Evolutionary conservation across 2,888 invertebrate species (phyloP).

Genomic region (Lochmaea capreae): DNA sequence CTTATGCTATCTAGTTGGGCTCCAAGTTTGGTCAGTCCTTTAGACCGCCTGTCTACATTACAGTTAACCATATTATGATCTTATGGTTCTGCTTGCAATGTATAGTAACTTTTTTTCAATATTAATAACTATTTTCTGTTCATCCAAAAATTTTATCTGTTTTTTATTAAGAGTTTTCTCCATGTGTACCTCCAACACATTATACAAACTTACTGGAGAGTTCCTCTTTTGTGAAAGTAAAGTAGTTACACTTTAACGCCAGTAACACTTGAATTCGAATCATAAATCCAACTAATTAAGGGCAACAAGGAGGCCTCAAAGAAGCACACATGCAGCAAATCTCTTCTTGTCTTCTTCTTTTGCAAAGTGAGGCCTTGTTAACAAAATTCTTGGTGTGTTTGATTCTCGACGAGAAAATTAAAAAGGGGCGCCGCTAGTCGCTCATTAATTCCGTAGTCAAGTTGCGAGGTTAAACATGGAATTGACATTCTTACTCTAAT

Average conservation of each 20-base stretch:
- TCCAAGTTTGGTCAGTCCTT: no score
- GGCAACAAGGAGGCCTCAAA: slow-evolving; percentile 13
- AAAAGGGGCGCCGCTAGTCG: slow-evolving; percentile 20
- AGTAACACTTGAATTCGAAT: slow-evolving; percentile 14
- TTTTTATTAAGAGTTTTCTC: neutral
- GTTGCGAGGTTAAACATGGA: slow-evolving; percentile 25
- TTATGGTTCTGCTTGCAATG: no score
- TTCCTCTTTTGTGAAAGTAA: neutral
- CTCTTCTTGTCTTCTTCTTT: slow-evolving; percentile 12
- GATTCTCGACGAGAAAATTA: slow-evolving; percentile 17
- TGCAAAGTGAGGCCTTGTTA: slow-evolving; percentile 12
- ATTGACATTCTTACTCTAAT: slow-evolving; percentile 23
- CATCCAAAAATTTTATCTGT: no score
- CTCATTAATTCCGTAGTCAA: slow-evolving; percentile 28
- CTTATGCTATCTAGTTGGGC: no score
- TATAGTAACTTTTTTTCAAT: neutral
- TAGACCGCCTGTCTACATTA: no score
- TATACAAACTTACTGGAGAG: slow-evolving; percentile 1
- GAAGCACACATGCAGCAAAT: slow-evolving; percentile 8
- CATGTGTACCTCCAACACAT: neutral
- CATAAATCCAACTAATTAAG: slow-evolving; percentile 16
- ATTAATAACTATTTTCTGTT: no score
- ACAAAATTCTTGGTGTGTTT: slow-evolving; percentile 26
- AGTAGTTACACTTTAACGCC: neutral
- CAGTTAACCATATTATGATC: no score